phyloP scores from a whole-genome alignment of 1,140 invertebrate species.

The Sarcophaga bullata region DNA sequence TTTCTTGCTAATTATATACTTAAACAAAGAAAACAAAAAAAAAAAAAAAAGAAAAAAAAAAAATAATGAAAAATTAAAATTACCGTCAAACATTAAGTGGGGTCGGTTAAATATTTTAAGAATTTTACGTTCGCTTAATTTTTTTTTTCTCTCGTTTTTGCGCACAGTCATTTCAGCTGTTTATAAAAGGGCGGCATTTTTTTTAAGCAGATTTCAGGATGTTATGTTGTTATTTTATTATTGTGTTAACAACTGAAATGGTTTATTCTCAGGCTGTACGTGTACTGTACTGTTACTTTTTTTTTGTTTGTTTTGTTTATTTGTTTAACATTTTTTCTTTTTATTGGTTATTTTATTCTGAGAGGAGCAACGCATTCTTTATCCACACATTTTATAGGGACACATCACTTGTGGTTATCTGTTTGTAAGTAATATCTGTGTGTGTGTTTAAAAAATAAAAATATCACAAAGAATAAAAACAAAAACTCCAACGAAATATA shows the following conservation, averaged over 20 bases:
- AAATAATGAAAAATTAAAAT: neutral
- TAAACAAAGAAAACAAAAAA: conserved; percentile 1
- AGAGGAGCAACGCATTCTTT: neutral
- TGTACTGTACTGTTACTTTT: no score
- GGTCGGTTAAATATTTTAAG: conserved; percentile 11
- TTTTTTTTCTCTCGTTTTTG: neutral
- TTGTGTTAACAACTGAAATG: neutral
- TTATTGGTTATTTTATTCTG: neutral
- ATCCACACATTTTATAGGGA: conserved; percentile 4
- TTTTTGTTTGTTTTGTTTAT: no score
- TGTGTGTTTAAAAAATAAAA: neutral
- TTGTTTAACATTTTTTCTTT: neutral
- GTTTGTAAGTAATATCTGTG: conserved; percentile 16
- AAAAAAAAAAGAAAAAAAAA: no score
- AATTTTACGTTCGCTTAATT: neutral
- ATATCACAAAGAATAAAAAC: no score
- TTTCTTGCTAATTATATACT: conserved; percentile 11
- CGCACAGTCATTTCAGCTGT: neutral
- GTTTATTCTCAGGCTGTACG: neutral
- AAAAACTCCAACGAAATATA: neutral
- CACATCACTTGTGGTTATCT: neutral
- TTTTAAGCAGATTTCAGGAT: neutral
- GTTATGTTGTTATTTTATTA: neutral
- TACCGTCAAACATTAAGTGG: conserved; percentile 14
- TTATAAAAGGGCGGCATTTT: conserved; percentile 11